A percentile compares a stretch with the other conserved stretches of the same genome.
Evolutionary conservation across 2,888 invertebrate genomes (phyloP).

Genomic region (Isoperla grammatica): DNA sequence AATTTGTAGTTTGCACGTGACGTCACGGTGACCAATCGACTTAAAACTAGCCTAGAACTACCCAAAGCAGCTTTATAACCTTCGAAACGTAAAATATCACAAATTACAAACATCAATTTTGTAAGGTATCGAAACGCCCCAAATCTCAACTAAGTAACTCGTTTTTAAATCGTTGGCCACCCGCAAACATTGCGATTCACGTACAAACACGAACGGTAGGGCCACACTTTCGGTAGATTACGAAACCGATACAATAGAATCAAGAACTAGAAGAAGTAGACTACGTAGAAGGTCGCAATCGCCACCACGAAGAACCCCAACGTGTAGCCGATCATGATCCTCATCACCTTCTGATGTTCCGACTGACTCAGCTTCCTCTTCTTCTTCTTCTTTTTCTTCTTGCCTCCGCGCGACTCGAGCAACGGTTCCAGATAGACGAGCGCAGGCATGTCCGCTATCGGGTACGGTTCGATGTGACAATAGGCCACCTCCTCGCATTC

Average conservation of each 20-base stretch:
- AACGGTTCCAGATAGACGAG: constrained; percentile 44
- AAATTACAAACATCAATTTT: too few species aligned
- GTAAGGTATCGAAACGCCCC: too few species aligned
- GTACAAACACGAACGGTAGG: too few species aligned
- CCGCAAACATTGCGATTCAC: too few species aligned
- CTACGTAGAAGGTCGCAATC: constrained; percentile 50
- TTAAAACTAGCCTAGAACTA: too few species aligned
- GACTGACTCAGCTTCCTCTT: constrained; percentile 37
- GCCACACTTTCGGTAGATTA: too few species aligned
- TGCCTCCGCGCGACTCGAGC: constrained; percentile 31
- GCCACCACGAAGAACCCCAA: constrained; percentile 50
- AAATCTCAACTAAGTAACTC: too few species aligned
- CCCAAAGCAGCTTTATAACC: too few species aligned
- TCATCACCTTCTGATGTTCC: constrained; percentile 48
- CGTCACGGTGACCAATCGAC: too few species aligned
- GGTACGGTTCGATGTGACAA: constrained; percentile 22
- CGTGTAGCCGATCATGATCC: constrained; percentile 53
- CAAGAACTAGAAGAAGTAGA: constrained; percentile 46
- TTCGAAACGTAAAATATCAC: too few species aligned
- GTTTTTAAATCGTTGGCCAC: too few species aligned
- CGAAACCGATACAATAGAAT: not conserved
- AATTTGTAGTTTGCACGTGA: too few species aligned
- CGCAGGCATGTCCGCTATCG: constrained; percentile 37
- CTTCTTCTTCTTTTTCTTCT: constrained; percentile 25
- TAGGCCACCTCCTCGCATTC: constrained; percentile 16